These are phyloP conservation scores for Lasioglossum malachurum DNA, from an alignment of 2,888 invertebrate genomes.

Conservation along the genomic window DNA sequence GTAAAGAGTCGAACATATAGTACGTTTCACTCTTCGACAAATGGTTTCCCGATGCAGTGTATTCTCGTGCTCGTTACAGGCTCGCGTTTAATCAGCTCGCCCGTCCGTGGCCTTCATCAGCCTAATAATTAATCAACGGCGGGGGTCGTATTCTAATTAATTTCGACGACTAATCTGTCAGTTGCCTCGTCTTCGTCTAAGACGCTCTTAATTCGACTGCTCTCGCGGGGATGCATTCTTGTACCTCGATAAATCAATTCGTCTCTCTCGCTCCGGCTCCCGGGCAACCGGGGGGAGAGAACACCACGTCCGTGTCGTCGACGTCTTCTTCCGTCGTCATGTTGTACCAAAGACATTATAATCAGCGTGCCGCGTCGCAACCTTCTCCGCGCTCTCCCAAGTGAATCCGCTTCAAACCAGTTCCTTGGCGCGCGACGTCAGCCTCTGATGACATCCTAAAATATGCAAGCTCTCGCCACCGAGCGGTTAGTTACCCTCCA, in stretches of 20 bases:
- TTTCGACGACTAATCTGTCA: conserved; percentile 26
- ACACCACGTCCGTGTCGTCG: background rate
- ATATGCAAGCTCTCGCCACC: conserved; percentile 72
- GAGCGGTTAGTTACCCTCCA: conserved; percentile 70
- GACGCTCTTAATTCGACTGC: conserved; percentile 17
- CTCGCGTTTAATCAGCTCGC: conserved; percentile 13
- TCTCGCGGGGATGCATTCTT: conserved; percentile 20
- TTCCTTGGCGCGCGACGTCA: conserved; percentile 45
- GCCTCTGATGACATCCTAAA: conserved; percentile 77
- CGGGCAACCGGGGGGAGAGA: background rate
- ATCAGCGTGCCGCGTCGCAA: conserved; percentile 35
- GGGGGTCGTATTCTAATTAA: conserved; percentile 15
- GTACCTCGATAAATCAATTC: conserved; percentile 34
- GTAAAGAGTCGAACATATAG: background rate
- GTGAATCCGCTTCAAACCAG: conserved; percentile 33
- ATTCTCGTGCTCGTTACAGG: background rate
- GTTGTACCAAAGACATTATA: conserved; percentile 49
- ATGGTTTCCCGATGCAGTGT: background rate
- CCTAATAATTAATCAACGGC: conserved; percentile 27
- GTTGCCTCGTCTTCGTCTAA: background rate
- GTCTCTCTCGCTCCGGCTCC: background rate
- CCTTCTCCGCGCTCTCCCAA: conserved; percentile 33
- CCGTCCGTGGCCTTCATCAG: background rate
- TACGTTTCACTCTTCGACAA: background rate
- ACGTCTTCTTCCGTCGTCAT: conserved; percentile 32